phyloP scores from a whole-genome alignment of 2,888 invertebrate genomes.

The Pammene aurita region DNA sequence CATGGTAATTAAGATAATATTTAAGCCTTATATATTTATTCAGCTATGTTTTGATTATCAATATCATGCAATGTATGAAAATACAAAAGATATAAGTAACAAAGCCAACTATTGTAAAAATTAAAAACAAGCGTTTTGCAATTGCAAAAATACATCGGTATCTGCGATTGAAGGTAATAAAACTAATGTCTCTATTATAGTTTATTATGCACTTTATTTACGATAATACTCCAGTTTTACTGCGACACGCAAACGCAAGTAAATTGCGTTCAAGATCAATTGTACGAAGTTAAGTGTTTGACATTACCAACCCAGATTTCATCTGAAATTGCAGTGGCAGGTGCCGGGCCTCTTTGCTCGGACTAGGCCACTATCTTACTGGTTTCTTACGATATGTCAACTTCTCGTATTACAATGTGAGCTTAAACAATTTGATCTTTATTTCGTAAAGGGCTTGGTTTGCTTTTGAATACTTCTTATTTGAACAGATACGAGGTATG shows the following conservation, averaged over 20 bases:
- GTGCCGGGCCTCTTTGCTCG: conserved; percentile 42
- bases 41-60: too few relatives aligned
- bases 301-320: conserved; percentile 30
- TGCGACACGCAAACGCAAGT: conserved; percentile 9
- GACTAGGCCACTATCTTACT: conserved; percentile 25
- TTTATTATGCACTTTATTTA: conserved; percentile 10
- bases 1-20: too few relatives aligned
- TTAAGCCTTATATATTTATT: too few relatives aligned
- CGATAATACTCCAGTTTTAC: background rate
- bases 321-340: conserved; percentile 42
- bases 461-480: background rate
- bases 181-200: background rate
- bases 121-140: too few relatives aligned
- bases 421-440: background rate
- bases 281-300: conserved; percentile 6
- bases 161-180: conserved; percentile 7
- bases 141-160: background rate
- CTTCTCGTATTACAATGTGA: background rate
- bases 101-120: too few relatives aligned
- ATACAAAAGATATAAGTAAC: too few relatives aligned
- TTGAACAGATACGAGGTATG: background rate
- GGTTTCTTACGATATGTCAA: conserved; percentile 6
- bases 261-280: conserved; percentile 22
- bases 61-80: too few relatives aligned
- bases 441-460: background rate